Evolutionary conservation across 2,113 vertebrate species (phyloP), one percentile per base, ranked within the genome.

Genomic region (Rhegmatorhina hoffmannsi): DNA sequence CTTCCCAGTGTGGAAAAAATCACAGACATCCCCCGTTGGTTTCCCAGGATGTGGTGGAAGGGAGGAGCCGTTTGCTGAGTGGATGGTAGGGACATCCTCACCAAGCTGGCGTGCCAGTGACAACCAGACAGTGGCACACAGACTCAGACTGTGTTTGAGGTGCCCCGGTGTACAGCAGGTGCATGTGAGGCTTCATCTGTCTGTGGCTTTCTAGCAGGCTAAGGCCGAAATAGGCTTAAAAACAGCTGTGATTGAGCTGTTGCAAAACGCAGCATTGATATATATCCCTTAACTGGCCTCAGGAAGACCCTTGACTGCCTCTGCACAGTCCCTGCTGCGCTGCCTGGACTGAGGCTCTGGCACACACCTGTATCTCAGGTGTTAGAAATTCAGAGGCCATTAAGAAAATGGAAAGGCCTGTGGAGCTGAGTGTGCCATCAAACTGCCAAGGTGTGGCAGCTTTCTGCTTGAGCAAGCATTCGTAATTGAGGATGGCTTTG

Each of bases 121-220:
- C 52, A 18, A 17, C 4, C 0, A 0, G 43, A 28, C 13, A 9
- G 70, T 5, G 0, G 21, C 2, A 0, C 17, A 2, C 13, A 13
- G 53, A 2, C 59, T 68, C 0, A 0, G 34, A 1, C 77, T 46
- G 34, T 1, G 2, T 31, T 72, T 40, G 56, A 46, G 68, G 68
- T 58, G 56, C 44, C 49, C 44, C 76, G 17, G 13, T 2, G 5
- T 19, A 2, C 7, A 40, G 53, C 43, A 47, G 44, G 21, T 56
- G 5, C 53, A 0, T 3, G 44, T 20, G 73, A 60, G 70, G 19
- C 34, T 85, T 77, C 50, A 14, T 49, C 59, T 50, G 3, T 3
- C 36, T 63, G 8, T 69, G 84, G 34, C 83, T 84, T 87, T 56
- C 49, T 31, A 26, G n/a, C 47, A 38, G 28, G 59, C 50, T 77